Percentiles rank a stretch among this genome's conserved stretches.
These are phyloP conservation scores for Trachurus trachurus DNA, from an alignment of 2,797 vertebrate species.

Conservation along the genomic window DNA sequence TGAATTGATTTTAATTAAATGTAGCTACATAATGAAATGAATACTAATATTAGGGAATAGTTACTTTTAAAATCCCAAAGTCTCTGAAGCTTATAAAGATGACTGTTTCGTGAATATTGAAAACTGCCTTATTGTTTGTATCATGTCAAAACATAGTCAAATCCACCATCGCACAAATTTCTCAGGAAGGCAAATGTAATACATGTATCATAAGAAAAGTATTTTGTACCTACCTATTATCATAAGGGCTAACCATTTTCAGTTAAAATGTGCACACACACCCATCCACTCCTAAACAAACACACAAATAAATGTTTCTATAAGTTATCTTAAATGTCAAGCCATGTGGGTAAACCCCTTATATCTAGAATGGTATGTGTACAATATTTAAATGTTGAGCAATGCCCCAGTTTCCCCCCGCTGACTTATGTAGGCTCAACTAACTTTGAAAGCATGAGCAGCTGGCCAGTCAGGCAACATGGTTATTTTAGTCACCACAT, in stretches of 20 bases:
- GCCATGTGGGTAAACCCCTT: conserved; percentile 2
- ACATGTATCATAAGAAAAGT: background rate
- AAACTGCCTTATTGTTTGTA: too few species aligned
- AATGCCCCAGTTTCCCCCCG: conserved; percentile 26
- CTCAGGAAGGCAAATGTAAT: background rate
- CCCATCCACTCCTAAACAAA: background rate
- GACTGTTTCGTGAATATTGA: too few species aligned
- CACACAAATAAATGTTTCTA: conserved; percentile 1
- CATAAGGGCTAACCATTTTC: background rate
- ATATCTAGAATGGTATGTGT: background rate
- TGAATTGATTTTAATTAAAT: too few species aligned
- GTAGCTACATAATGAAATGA: too few species aligned
- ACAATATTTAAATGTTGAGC: conserved; percentile 53
- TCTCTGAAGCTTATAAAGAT: too few species aligned
- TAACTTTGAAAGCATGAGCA: conserved; percentile 67
- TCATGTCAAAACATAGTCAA: background rate
- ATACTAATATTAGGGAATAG: too few species aligned
- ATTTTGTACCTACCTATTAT: background rate
- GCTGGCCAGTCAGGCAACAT: conserved; percentile 64
- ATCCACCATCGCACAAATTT: background rate
- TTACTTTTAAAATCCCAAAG: too few species aligned
- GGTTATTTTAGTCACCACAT: conserved; percentile 76
- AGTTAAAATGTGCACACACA: background rate
- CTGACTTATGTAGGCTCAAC: conserved; percentile 42
- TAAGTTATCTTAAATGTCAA: background rate